Conservation (phyloP, 2,888 invertebrate species). For the Pyrgus malvae region DNA sequence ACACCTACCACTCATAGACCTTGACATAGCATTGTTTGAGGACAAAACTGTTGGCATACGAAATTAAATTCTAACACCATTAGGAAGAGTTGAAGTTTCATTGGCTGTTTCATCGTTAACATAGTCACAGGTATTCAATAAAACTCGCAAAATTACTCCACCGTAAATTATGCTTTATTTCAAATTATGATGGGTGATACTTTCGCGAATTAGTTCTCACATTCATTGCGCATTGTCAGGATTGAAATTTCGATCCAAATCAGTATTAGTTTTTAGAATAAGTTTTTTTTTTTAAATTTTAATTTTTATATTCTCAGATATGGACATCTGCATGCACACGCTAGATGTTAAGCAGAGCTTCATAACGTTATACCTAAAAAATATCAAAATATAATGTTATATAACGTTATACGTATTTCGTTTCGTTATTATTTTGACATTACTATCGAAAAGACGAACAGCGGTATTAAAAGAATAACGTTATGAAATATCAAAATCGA, state of each 20-base stretch:
- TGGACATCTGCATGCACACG: too few species aligned
- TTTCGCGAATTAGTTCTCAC: conserved; percentile 6
- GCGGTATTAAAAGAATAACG: too few species aligned
- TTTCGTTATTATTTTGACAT: too few species aligned
- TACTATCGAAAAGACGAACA: too few species aligned
- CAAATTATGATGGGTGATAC: background rate
- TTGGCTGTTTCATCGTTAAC: background rate
- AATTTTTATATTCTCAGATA: too few species aligned
- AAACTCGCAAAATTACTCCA: background rate
- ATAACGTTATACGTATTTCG: too few species aligned
- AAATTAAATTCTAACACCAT: background rate
- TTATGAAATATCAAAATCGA: too few species aligned
- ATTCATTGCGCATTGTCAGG: background rate
- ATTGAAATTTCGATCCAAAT: conserved; percentile 5
- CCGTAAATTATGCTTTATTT: background rate
- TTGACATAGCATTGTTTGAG: conserved; percentile 41
- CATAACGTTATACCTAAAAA: too few species aligned
- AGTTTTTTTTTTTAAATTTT: too few species aligned
- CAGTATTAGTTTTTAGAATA: background rate
- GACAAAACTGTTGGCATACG: conserved; percentile 19
- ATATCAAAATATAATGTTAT: too few species aligned
- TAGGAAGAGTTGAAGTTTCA: background rate
- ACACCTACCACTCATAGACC: conserved; percentile 32
- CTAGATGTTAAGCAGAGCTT: too few species aligned
- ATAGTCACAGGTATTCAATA: conserved; percentile 10